Conservation (phyloP, 2,797 vertebrate species). For the Myiotriccus ornatus region DNA sequence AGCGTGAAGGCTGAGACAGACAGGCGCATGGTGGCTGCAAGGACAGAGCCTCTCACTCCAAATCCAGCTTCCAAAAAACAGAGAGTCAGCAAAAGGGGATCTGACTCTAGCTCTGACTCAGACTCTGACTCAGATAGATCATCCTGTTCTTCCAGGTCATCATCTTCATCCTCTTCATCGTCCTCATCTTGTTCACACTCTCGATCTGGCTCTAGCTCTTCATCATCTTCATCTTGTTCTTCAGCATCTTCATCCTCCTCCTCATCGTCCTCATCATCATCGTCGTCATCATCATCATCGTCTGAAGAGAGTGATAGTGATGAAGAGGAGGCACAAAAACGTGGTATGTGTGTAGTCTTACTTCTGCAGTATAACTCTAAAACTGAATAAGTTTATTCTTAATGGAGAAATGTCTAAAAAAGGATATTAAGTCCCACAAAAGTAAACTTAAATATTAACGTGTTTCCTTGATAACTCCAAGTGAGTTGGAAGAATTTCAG, state of each 20-base stretch:
- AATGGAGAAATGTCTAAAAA: neutral
- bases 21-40: conserved; percentile 91
- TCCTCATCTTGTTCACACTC: conserved; percentile 90
- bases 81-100: conserved; percentile 84
- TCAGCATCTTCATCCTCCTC: conserved; percentile 88
- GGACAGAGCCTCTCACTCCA: conserved; percentile 93
- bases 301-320: conserved; percentile 93
- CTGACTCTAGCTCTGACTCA: conserved; percentile 84
- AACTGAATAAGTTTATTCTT: neutral
- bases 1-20: conserved; percentile 78
- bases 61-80: conserved; percentile 92
- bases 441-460: neutral
- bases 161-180: conserved; percentile 85
- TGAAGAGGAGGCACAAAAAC: conserved; percentile 87
- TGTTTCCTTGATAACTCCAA: neutral
- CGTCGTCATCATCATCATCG: conserved; percentile 83
- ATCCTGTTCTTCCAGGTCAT: conserved; percentile 93
- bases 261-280: conserved; percentile 90
- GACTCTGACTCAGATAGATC: conserved; percentile 91
- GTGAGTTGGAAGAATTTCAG: neutral
- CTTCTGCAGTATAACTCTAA: conserved; percentile 17
- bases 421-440: neutral
- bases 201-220: conserved; percentile 88
- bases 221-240: conserved; percentile 89
- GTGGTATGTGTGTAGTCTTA: conserved; percentile 78